Evolutionary conservation across 2,797 vertebrate species (phyloP), one percentile per base, ranked within the genome.

Genomic region (Petrocephalus sullivani): DNA sequence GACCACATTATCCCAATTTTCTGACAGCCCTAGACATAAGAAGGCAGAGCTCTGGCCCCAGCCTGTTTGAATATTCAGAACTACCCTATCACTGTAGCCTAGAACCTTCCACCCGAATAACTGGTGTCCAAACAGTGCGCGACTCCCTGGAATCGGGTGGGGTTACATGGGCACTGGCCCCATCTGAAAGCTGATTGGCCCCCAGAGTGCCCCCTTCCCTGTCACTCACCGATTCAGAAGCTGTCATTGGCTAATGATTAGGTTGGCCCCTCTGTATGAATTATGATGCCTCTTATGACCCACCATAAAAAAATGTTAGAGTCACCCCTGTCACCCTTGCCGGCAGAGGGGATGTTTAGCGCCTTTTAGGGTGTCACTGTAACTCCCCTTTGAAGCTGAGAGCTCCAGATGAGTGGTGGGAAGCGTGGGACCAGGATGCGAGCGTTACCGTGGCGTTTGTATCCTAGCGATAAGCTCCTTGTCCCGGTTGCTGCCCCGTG

Each of bases 401-500:
- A 85, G 3, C 53, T 58, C 21, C 51, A 12, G 75, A 54, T 83
- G 78, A 87, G 78, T 33, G 14, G 85, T 56, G 28, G 14, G 49
- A 49, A 53, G 81, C 41, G 89, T 23, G 23, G 6, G 16, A 60
- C 16, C 53, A 37, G 16, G 33, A n/a, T 16, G 14, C 85, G 14
- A 21, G 2, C 37, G 28, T 46, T 46, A n/a, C 85, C 10, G 6
- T 1, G 1, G 51, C 53, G 21, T 87, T 90, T 57, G 4, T 88
- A 37, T 56, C 91, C 86, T 85, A 86, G 88, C 90, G 93, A 95
- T 94, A 94, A 95, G 92, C 84, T 49, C 12, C 85, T 87, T 12
- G 41, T 28, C 6, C 60, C 51, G 5, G 83, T 46, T 71, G 89
- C 87, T 21, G 89, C 91, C 91, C 89, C 83, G 37, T 92, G 92